phyloP scores from a whole-genome alignment of 1,140 invertebrate genomes.

The Macrosteles quadrilineatus region DNA sequence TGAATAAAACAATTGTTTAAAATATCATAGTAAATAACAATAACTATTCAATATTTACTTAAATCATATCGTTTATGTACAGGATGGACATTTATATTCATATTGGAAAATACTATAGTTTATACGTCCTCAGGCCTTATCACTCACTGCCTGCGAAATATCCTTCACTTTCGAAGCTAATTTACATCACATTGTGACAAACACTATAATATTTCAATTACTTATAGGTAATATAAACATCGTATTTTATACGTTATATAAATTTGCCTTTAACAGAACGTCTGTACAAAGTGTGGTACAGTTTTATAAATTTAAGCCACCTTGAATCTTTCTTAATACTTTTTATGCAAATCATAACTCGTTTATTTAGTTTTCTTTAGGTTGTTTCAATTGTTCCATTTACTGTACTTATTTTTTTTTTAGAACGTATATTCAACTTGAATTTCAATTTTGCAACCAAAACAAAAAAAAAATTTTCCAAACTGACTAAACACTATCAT shows the following conservation, averaged over 20 bases:
- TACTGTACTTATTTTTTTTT: background rate
- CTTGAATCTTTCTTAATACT: background rate
- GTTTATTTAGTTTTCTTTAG: background rate
- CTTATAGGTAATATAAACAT: constrained; percentile 16
- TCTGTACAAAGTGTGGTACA: background rate
- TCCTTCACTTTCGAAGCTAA: background rate
- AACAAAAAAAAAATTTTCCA: no score
- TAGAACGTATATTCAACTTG: no score
- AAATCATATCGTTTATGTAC: background rate
- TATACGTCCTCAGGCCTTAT: background rate
- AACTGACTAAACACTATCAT: no score
- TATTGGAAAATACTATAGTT: background rate
- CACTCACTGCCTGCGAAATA: background rate
- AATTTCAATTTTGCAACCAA: no score
- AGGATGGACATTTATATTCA: constrained; percentile 18
- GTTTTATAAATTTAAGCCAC: background rate
- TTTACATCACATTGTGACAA: constrained; percentile 4
- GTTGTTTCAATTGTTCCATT: background rate
- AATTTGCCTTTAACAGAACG: background rate
- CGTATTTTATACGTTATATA: background rate
- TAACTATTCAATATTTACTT: constrained; percentile 13
- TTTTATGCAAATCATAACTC: background rate
- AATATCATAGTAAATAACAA: constrained; percentile 13
- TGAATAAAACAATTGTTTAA: background rate
- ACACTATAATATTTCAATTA: background rate